These are phyloP conservation scores for Barypeithes pellucidus DNA, from an alignment of 2,888 invertebrate genomes.

Conservation along the genomic window DNA sequence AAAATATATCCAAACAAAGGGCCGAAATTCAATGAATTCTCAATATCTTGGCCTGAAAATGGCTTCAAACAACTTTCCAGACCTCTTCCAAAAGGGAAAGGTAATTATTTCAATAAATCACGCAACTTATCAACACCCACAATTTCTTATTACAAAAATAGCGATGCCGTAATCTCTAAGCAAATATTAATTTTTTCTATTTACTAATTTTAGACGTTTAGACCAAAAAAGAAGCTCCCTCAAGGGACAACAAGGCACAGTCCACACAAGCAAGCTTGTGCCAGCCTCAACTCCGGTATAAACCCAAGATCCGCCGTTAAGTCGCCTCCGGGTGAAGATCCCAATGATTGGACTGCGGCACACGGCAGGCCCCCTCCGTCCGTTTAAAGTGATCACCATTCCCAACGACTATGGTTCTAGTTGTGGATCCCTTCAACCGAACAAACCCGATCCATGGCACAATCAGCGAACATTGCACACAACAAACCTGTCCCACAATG, in stretches of 20 bases:
- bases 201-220: constrained; percentile 81
- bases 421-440: constrained; percentile 95
- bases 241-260: constrained; percentile 91
- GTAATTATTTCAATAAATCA: constrained; percentile 67
- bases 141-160: constrained; percentile 36
- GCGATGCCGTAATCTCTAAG: constrained; percentile 38
- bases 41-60: constrained; percentile 64
- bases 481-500: constrained; percentile 90
- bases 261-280: constrained; percentile 92
- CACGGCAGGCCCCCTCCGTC: constrained; percentile 78
- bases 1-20: constrained; percentile 23
- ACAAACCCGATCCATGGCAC: constrained; percentile 95
- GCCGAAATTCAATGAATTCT: constrained; percentile 4
- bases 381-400: not conserved
- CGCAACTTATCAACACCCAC: not conserved
- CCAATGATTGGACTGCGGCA: constrained; percentile 94
- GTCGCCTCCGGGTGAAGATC: constrained; percentile 86
- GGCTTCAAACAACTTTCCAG: constrained; percentile 82
- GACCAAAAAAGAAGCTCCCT: constrained; percentile 90
- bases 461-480: constrained; percentile 88
- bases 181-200: constrained; percentile 29
- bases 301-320: constrained; percentile 87
- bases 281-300: constrained; percentile 90
- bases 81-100: constrained; percentile 86
- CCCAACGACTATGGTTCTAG: constrained; percentile 70